phyloP scores from a whole-genome alignment of 2,113 vertebrate genomes.

The Clinocottus analis region DNA sequence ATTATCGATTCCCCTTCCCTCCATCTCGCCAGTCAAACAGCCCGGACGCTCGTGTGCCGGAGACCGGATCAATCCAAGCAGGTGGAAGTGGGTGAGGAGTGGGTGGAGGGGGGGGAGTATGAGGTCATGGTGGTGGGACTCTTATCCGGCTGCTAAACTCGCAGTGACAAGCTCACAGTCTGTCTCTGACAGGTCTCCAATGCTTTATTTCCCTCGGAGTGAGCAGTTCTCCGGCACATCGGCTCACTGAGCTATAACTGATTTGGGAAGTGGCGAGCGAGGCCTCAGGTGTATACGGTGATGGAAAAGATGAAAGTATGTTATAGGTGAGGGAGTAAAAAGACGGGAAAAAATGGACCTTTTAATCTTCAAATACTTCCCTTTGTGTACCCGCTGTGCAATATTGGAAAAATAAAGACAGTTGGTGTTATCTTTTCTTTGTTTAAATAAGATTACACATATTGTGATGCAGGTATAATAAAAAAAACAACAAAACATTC shows the following conservation, averaged over 20 bases:
- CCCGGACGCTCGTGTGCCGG: not conserved
- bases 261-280: constrained; percentile 30
- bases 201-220: constrained; percentile 47
- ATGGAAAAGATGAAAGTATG: constrained; percentile 19
- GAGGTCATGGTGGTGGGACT: not conserved
- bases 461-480: not conserved
- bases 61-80: constrained; percentile 40
- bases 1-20: constrained; percentile 1
- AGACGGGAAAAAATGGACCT: not conserved
- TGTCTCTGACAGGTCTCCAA: constrained; percentile 35
- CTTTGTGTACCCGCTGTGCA: not conserved
- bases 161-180: constrained; percentile 31
- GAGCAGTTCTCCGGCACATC: constrained; percentile 42
- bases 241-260: constrained; percentile 47
- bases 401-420: not conserved
- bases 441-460: not conserved
- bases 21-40: not conserved
- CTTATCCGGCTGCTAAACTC: constrained; percentile 34
- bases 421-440: not conserved
- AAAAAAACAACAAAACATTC: not conserved
- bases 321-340: not conserved
- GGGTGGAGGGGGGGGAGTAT: not conserved
- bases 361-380: not conserved
- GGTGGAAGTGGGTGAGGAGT: constrained; percentile 32
- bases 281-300: constrained; percentile 21